Percentiles rank a stretch among this genome's conserved stretches.
Conservation (phyloP, 1,140 invertebrate species). For the Listronotus bonariensis region DNA sequence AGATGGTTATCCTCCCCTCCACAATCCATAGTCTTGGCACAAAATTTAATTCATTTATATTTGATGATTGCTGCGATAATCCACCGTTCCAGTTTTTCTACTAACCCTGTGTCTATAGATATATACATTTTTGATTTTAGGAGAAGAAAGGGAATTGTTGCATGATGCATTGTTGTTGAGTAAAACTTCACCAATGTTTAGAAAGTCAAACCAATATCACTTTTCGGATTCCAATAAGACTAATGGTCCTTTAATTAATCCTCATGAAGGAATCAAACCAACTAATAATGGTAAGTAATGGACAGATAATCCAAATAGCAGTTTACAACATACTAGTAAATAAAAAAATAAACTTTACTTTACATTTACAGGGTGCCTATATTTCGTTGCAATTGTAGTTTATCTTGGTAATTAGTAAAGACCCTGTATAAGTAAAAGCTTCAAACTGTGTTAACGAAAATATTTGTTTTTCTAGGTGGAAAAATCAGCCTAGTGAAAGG, state of each 20-base stretch:
- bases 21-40: too few relatives aligned
- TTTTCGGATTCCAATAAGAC: constrained; percentile 60
- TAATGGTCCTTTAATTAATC: constrained; percentile 69
- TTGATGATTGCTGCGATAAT: too few relatives aligned
- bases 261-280: constrained; percentile 61
- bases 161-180: constrained; percentile 74
- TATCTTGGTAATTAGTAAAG: too few relatives aligned
- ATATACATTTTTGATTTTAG: constrained; percentile 60
- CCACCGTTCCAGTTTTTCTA: too few relatives aligned
- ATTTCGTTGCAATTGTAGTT: too few relatives aligned
- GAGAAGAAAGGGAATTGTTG: constrained; percentile 64
- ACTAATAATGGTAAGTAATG: constrained; percentile 45
- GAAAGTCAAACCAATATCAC: constrained; percentile 67
- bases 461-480: constrained; percentile 52
- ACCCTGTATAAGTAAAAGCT: too few relatives aligned
- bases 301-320: not conserved
- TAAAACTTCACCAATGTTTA: constrained; percentile 70
- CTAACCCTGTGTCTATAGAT: too few relatives aligned
- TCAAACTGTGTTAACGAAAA: too few relatives aligned
- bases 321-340: not conserved
- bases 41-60: too few relatives aligned
- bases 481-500: constrained; percentile 76
- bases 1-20: too few relatives aligned
- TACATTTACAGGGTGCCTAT: too few relatives aligned
- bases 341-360: too few relatives aligned